phyloP scores from a whole-genome alignment of 2,888 invertebrate genomes.

The Eupithecia tripunctaria region DNA sequence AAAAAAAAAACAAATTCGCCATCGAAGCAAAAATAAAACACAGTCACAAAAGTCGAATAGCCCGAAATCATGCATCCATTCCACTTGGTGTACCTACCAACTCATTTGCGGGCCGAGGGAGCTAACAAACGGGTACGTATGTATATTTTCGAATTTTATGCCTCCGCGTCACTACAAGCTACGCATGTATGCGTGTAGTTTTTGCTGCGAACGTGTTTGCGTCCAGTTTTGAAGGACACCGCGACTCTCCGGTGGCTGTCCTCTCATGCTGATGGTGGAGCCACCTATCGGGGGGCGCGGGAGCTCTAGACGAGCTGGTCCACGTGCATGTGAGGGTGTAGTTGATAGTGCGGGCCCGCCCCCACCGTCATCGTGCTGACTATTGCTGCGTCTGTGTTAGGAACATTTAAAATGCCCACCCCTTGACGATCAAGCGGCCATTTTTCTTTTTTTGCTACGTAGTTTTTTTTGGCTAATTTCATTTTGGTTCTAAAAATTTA shows the following conservation, averaged over 20 bases:
- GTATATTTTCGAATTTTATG: conserved; percentile 83
- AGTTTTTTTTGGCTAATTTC: conserved; percentile 31
- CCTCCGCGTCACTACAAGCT: conserved; percentile 61
- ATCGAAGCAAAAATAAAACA: conserved; percentile 28
- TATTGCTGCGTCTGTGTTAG: conserved; percentile 81
- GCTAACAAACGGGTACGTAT: conserved; percentile 61
- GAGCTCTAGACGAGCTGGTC: conserved; percentile 54
- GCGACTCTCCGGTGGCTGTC: conserved; percentile 47
- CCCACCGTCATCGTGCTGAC: conserved; percentile 80
- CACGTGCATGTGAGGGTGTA: conserved; percentile 65
- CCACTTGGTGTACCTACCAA: conserved; percentile 63
- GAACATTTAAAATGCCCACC: conserved; percentile 82
- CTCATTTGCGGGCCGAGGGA: conserved; percentile 75
- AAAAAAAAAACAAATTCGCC: not conserved
- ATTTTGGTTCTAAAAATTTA: conserved; percentile 5
- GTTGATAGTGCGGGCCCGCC: conserved; percentile 76
- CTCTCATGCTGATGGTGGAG: conserved; percentile 18
- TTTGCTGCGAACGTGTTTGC: conserved; percentile 59
- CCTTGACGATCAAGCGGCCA: conserved; percentile 80
- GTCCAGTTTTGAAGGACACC: conserved; percentile 59
- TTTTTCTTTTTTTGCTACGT: conserved; percentile 52
- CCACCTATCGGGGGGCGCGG: conserved; percentile 43
- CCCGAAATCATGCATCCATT: conserved; percentile 74
- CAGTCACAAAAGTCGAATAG: conserved; percentile 58
- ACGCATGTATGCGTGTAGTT: conserved; percentile 64